Evolutionary conservation across 2,888 invertebrate species (phyloP).

Genomic region (Pristionchus mayeri): DNA sequence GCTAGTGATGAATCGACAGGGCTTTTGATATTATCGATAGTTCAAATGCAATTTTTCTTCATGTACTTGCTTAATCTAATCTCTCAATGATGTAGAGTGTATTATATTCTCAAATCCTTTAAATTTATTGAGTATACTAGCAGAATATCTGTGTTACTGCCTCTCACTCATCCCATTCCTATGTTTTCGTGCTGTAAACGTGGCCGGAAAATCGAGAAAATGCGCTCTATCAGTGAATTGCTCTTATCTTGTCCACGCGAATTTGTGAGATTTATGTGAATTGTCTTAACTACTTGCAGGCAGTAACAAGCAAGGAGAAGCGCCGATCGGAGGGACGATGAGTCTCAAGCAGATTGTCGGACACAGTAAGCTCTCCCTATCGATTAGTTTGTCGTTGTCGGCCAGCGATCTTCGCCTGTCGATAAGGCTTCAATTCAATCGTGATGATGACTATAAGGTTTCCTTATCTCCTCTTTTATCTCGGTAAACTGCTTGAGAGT

Average conservation of each 20-base stretch:
- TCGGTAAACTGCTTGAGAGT: neutral
- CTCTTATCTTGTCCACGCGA: neutral
- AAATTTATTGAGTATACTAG: neutral
- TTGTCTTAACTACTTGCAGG: neutral
- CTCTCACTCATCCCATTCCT: neutral
- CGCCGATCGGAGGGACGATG: conserved; percentile 57
- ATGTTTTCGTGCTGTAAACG: conserved; percentile 4
- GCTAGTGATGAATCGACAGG: conserved; percentile 20
- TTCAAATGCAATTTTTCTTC: neutral
- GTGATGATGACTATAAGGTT: neutral
- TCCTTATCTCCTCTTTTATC: too few species aligned
- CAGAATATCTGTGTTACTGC: neutral
- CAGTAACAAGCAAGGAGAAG: neutral
- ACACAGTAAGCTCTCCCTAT: conserved; percentile 75
- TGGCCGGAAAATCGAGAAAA: neutral
- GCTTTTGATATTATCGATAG: neutral
- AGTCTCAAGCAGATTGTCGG: conserved; percentile 75
- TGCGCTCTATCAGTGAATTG: neutral
- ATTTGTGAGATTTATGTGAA: too few species aligned
- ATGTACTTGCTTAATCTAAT: too few species aligned
- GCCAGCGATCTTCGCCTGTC: neutral
- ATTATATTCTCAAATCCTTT: neutral
- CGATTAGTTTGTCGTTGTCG: conserved; percentile 30
- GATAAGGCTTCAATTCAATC: neutral
- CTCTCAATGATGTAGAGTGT: too few species aligned